Evolutionary conservation across 30 jellyfish, hydroid and myxozoan genomes (phyloP).

Genomic region (Nemopilema nomurai): DNA sequence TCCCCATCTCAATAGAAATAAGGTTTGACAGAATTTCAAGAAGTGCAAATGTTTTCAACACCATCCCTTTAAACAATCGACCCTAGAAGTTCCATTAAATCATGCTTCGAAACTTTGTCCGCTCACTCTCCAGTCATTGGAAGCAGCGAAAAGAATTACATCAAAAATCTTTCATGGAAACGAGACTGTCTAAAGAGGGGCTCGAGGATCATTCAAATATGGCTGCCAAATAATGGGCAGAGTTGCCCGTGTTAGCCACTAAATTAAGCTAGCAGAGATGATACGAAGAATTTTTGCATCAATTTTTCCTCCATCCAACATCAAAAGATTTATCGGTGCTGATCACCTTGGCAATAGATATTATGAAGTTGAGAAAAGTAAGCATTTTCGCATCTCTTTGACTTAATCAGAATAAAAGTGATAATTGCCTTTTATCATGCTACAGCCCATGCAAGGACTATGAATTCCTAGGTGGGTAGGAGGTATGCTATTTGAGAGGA

Average conservation of each 20-base stretch:
- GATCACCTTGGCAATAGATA: conserved; percentile 80
- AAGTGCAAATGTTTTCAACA: too few relatives aligned
- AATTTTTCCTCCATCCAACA: conserved; percentile 30
- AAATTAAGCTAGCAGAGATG: neutral
- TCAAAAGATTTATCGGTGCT: conserved; percentile 66
- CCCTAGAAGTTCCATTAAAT: neutral
- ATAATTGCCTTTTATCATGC: too few relatives aligned
- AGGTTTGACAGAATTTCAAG: too few relatives aligned
- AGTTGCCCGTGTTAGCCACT: neutral
- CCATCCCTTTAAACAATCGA: neutral
- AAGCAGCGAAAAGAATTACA: too few relatives aligned
- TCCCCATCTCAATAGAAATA: too few relatives aligned
- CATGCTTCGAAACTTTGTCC: too few relatives aligned
- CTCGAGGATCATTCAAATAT: neutral
- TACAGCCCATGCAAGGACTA: too few relatives aligned
- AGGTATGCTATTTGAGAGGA: too few relatives aligned
- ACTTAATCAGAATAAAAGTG: too few relatives aligned
- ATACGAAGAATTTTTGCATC: conserved; percentile 35
- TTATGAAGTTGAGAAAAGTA: conserved; percentile 70
- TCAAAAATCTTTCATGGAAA: too few relatives aligned
- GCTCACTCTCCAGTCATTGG: too few relatives aligned
- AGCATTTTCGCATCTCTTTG: neutral
- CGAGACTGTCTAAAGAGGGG: neutral
- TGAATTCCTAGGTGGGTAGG: too few relatives aligned
- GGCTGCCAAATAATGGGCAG: neutral